Base-by-base conservation (phyloP, 2,113 vertebrate genomes). In the Callocephalon fimbriatum region DNA sequence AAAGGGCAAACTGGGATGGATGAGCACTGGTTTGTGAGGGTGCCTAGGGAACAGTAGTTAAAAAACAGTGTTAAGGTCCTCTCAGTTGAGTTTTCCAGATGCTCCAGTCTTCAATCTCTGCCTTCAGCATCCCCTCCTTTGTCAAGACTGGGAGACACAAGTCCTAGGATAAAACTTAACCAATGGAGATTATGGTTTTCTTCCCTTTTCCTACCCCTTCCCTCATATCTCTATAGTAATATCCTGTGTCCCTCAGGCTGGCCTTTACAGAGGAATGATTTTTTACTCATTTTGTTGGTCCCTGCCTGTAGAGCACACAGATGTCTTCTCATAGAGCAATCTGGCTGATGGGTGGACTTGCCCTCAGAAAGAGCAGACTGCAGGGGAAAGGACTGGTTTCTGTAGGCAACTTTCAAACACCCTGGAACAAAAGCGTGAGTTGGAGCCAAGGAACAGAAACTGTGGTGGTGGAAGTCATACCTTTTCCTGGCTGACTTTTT, bases 401-500 rank as follows among this genome's bases (percentile, higher is more conserved):
- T 72, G 8, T 0, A 10, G 29, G 1, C 14, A 47, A 12, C 14
- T 78, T 63, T 45, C 44, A 90, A 38, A 21, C 4, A 40, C 4
- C 35, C 27, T 59, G 51, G 48, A 42, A 44, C 25, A 61, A 75
- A 77, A 18, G 3, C 0, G 4, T 10, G 10, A 37, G 25, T 10
- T 37, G 21, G 67, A 78, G 71, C 50, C 7, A 1, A 74, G 38
- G 65, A 3, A 2, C 12, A 9, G 56, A 16, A 32, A 22, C 5
- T 0, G 4, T 0, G 12, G 17, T 51, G 53, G 40, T 42, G 42
- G 21, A 96, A 79, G 35, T 2, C 32, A 32, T 98, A 99, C 98
- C 98, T 95, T 88, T 90, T 97, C 44, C 97, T 97, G 84, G 97
- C 87, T 1, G 98, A 96, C 45, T 97, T 98, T 70, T 98, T 98